phyloP scores from a whole-genome alignment of 2,888 invertebrate genomes.

The Fissipunctia ypsillon region DNA sequence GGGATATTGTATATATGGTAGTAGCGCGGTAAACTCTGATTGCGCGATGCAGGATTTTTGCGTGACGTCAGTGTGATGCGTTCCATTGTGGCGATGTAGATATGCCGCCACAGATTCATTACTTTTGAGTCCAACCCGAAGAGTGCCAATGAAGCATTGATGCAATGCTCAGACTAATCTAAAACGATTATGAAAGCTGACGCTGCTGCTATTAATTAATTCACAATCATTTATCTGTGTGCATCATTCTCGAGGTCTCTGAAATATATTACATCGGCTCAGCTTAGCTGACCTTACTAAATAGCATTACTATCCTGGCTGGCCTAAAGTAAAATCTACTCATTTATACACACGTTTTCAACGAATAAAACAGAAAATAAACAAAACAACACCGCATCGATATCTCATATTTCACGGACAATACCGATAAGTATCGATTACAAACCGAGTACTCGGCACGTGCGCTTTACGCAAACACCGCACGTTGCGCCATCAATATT shows the following conservation, averaged over 20 bases:
- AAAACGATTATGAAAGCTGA: too few species aligned
- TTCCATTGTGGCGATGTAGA: too few species aligned
- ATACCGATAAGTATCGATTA: conserved; percentile 58
- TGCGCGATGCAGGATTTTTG: too few species aligned
- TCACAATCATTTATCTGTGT: neutral
- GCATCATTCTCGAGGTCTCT: too few species aligned
- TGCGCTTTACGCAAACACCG: conserved; percentile 62
- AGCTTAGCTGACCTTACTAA: neutral
- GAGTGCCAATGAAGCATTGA: conserved; percentile 11
- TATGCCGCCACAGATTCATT: too few species aligned
- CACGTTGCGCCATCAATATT: conserved; percentile 65
- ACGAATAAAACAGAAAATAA: neutral
- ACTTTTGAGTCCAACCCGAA: neutral
- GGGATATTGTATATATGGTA: too few species aligned
- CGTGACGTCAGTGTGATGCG: too few species aligned
- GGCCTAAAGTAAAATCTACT: neutral
- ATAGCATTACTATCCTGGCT: neutral
- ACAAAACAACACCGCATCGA: conserved; percentile 32
- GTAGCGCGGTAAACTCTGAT: too few species aligned
- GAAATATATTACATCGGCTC: too few species aligned
- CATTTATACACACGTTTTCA: neutral
- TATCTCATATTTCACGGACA: conserved; percentile 54
- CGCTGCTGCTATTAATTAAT: too few species aligned
- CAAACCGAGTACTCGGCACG: conserved; percentile 52
- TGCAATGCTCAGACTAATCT: conserved; percentile 6